Conservation (phyloP, 2,888 invertebrate genomes). For the Zele albiditarsus region DNA sequence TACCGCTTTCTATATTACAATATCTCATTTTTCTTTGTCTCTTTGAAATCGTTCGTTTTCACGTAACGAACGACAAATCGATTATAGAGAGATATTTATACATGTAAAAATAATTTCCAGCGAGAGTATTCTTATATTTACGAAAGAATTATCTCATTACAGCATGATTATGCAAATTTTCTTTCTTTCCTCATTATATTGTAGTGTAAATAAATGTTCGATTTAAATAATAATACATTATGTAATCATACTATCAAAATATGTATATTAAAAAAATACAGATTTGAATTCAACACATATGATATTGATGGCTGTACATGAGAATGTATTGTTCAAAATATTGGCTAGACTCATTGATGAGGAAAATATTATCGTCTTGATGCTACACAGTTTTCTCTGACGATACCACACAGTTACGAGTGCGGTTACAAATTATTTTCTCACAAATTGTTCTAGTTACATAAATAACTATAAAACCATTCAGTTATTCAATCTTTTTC, state of each 20-base stretch:
- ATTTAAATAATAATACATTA: slow-evolving; percentile 50
- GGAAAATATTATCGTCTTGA: too few relatives aligned
- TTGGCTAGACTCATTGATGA: too few relatives aligned
- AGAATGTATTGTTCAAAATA: background rate
- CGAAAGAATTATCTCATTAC: background rate
- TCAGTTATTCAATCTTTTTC: too few relatives aligned
- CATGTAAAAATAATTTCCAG: slow-evolving; percentile 7
- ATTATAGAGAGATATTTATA: background rate
- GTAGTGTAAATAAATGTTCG: slow-evolving; percentile 72
- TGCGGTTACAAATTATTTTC: background rate
- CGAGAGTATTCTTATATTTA: background rate
- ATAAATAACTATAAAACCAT: background rate
- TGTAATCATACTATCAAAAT: background rate
- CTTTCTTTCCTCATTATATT: slow-evolving; percentile 64
- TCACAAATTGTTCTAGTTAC: background rate
- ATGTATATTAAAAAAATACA: background rate
- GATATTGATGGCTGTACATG: background rate
- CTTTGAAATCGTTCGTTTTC: background rate
- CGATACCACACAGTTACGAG: too few relatives aligned
- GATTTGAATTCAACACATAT: background rate
- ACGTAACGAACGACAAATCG: background rate
- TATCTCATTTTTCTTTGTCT: background rate
- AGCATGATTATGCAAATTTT: slow-evolving; percentile 55
- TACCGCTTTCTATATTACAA: background rate
- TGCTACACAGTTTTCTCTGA: too few relatives aligned